phyloP scores from a whole-genome alignment of 2,888 invertebrate genomes.

The Autographa pulchrina region DNA sequence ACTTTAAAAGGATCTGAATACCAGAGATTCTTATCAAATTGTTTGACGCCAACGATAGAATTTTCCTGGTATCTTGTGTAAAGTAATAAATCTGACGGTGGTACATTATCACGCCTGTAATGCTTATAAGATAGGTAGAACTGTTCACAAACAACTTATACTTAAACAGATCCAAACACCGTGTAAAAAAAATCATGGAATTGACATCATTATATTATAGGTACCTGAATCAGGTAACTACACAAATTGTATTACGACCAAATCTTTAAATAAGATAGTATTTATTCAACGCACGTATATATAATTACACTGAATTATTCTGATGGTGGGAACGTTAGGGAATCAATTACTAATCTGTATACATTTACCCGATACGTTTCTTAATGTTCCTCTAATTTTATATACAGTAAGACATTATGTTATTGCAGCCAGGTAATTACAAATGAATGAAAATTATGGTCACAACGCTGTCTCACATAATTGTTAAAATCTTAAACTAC shows the following conservation, averaged over 20 bases:
- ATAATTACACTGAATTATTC: neutral
- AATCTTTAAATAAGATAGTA: neutral
- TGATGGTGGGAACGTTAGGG: neutral
- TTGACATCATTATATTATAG: too few species aligned
- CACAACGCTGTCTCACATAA: too few species aligned
- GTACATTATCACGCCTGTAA: neutral
- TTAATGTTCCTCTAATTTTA: neutral
- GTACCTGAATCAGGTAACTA: neutral
- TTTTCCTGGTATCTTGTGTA: neutral
- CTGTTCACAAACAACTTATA: neutral
- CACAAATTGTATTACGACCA: neutral
- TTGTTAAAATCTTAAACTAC: too few species aligned
- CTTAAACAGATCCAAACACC: neutral
- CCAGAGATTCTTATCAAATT: neutral
- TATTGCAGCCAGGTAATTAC: too few species aligned
- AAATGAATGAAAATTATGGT: too few species aligned
- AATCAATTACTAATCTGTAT: neutral
- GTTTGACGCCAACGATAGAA: neutral
- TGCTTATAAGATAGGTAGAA: neutral
- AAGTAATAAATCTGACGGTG: neutral
- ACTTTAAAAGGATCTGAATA: conserved; percentile 1
- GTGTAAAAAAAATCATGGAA: neutral
- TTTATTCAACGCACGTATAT: neutral
- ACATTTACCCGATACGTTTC: neutral
- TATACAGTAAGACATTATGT: too few species aligned